Base-by-base conservation (phyloP, 2,888 invertebrate genomes). In the Epistrophella euchroma region DNA sequence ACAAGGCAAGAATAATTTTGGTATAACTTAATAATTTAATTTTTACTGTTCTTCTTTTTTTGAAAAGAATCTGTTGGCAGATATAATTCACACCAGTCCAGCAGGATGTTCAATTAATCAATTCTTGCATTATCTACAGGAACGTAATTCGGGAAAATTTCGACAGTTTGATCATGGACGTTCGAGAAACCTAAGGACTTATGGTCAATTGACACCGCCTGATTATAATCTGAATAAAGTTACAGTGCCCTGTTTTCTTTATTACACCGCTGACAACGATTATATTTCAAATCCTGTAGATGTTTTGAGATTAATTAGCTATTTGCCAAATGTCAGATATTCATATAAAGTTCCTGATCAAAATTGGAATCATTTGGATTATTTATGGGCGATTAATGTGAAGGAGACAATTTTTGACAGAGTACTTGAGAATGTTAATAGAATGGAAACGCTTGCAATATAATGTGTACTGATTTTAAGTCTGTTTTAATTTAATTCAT, bases 91-190 rank as follows among this genome's bases (percentile, higher is more conserved):
- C 6, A 92, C 92, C 10, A 91, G 91, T 77, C 91, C 91, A 1
- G 90, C 91, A 0, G 91, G 91, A 0, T 90, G 91, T 15, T 92
- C 92, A 0, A 89, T 91, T 28, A 91, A 92, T 62, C 92, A 92
- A 86, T 72, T 92, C 15, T 91, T 92, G 89, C 91, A 91, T 77
- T 91, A 90, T 71, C 90, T 92, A 60, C 91, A 91, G 81, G 91
- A 91, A 10, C 90, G 91, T 22, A 89, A 90, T 7, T 92, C 91
- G 5, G 90, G 90, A 6, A 89, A 89, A 40, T 91, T 91, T 40
- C 90, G 91, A 0, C 90, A 91, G 7, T 91, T 91, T 45, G 91
- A 91, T 71, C 90, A 91, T 47, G 92, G 91, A 0, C 89, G 90
- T 0, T 1, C 45, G 45, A 89, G 90, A 15, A 92, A 92, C 71